phyloP scores from a whole-genome alignment of 2,888 invertebrate genomes.

The Ceramica pisi region DNA sequence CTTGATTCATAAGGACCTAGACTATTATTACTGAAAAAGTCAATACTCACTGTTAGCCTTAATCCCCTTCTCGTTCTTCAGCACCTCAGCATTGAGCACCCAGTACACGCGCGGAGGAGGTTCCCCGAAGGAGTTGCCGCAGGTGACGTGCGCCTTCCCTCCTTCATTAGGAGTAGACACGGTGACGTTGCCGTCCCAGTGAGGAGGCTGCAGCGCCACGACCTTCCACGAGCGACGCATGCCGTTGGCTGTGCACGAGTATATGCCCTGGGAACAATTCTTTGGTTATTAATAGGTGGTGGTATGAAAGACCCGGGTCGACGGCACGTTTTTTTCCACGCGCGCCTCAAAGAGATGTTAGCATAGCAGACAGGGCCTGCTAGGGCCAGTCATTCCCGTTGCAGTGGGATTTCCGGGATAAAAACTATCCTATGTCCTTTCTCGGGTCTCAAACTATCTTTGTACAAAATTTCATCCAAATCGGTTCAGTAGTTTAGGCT shows the following conservation, averaged over 20 bases:
- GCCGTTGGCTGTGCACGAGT: conserved; percentile 94
- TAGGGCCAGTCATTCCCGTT: no score
- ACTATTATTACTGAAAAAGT: neutral
- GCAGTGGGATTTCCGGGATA: no score
- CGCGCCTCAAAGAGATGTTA: no score
- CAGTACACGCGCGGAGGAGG: conserved; percentile 95
- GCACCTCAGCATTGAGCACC: conserved; percentile 95
- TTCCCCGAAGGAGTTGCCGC: conserved; percentile 93
- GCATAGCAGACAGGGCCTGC: no score
- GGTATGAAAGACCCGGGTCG: no score
- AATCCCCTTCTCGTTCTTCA: conserved; percentile 86
- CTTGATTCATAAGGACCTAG: no score
- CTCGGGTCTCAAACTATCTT: no score
- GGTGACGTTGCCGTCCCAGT: conserved; percentile 88
- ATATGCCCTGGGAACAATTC: conserved; percentile 92
- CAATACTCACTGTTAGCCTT: conserved; percentile 77
- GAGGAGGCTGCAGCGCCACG: conserved; percentile 84
- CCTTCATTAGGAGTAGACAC: conserved; percentile 90
- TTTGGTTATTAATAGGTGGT: no score
- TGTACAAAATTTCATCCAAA: no score
- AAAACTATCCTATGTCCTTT: no score
- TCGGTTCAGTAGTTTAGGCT: no score
- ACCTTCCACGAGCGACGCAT: conserved; percentile 86
- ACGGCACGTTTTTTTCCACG: no score
- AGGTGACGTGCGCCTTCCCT: conserved; percentile 79